A percentile compares a stretch with the other conserved stretches of the same genome.
phyloP scores from a whole-genome alignment of 1,140 invertebrate genomes.

The Harpegnathos saltator region DNA sequence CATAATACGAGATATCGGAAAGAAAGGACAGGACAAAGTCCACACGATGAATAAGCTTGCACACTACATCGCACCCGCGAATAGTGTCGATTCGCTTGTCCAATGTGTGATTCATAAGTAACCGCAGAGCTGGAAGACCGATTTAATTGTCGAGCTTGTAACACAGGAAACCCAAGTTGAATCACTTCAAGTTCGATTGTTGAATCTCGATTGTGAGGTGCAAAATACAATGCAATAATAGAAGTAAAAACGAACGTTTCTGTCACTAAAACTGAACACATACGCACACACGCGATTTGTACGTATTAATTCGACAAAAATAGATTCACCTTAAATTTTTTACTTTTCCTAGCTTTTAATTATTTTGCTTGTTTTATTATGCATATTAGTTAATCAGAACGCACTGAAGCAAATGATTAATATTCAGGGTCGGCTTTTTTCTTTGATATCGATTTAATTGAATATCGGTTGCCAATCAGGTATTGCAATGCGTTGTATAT shows the following conservation, averaged over 20 bases:
- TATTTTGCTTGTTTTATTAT: not conserved
- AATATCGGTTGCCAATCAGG: too few relatives aligned
- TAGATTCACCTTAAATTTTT: not conserved
- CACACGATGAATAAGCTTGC: conserved; percentile 13
- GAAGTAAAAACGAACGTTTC: not conserved
- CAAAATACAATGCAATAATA: conserved; percentile 3
- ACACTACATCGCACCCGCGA: not conserved
- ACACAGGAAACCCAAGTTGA: not conserved
- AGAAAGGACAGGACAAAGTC: conserved; percentile 54
- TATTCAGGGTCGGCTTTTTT: not conserved
- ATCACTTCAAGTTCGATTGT: not conserved
- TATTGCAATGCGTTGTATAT: not conserved
- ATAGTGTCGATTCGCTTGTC: not conserved
- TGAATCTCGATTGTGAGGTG: not conserved
- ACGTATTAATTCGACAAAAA: not conserved
- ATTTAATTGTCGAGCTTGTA: conserved; percentile 13
- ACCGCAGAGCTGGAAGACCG: not conserved
- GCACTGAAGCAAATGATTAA: not conserved
- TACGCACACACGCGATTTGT: not conserved
- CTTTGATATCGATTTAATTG: too few relatives aligned
- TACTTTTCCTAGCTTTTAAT: not conserved
- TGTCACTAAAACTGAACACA: too few relatives aligned
- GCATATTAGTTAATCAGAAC: not conserved
- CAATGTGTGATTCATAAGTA: conserved; percentile 17
- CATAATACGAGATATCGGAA: conserved; percentile 22